phyloP scores from a whole-genome alignment of 2,888 invertebrate genomes.

The Ormyrus thymus region DNA sequence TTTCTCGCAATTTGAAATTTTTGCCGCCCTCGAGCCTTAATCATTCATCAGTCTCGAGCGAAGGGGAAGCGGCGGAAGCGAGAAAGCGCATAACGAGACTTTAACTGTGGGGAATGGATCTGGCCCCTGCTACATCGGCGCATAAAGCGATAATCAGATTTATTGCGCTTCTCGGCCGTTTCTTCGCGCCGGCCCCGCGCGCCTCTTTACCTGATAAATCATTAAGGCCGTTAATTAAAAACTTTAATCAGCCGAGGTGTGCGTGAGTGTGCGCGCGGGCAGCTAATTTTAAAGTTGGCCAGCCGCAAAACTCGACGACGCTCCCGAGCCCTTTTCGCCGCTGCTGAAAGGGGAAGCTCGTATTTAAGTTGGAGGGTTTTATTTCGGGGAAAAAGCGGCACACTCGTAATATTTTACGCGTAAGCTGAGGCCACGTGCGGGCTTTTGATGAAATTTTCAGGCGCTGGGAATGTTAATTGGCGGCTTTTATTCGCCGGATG shows the following conservation, averaged over 20 bases:
- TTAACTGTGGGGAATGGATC: too few relatives aligned
- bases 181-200: background rate
- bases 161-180: background rate
- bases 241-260: slow-evolving; percentile 61
- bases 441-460: too few relatives aligned
- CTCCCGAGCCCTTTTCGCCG: background rate
- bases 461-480: too few relatives aligned
- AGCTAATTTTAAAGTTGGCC: slow-evolving; percentile 46
- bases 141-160: slow-evolving; percentile 37
- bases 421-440: too few relatives aligned
- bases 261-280: slow-evolving; percentile 13
- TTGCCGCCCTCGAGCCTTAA: background rate
- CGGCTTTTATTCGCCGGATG: too few relatives aligned
- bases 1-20: too few relatives aligned
- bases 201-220: slow-evolving; percentile 59
- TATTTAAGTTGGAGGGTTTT: too few relatives aligned
- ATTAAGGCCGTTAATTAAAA: slow-evolving; percentile 66
- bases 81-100: too few relatives aligned
- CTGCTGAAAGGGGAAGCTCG: background rate
- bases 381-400: too few relatives aligned
- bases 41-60: background rate
- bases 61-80: too few relatives aligned
- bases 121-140: too few relatives aligned
- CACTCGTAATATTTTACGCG: too few relatives aligned
- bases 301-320: slow-evolving; percentile 14